Evolutionary conservation across 2,797 vertebrate genomes (phyloP), one percentile per base, ranked within the genome.

Genomic region (Phoxinus dragarum): DNA sequence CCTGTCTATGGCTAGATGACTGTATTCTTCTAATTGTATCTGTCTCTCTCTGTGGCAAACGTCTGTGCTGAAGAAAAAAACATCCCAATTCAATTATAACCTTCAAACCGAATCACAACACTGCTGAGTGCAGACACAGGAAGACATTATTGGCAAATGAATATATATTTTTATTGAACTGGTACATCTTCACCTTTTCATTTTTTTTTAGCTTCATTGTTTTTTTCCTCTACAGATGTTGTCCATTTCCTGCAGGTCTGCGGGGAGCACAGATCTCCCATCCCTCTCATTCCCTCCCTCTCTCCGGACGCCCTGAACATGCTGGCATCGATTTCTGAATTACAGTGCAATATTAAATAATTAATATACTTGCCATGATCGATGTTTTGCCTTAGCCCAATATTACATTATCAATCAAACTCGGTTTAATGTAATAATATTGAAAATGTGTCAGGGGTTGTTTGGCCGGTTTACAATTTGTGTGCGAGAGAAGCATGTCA

Each of bases 321-420:
- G 38, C 83, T 88, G 86, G 89, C 97, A 99, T 99, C 89, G 97
- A 99, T 99, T 97, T 97, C 96, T 98, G 97, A 98, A 98, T 99
- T 99, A 99, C 96, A 94, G 96, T 96, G 97, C 96, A 96, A 99
- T 99, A 99, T 99, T 99, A 98, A 99, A 99, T 99, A 99, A 99
- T 99, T 99, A 99, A 99, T 99, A 99, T 97, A 99, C 97, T 99
- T 95, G 97, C 97, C 95, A 93, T 98, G 98, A 99, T 99, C 98
- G 98, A 99, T 99, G 98, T 93, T 98, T 98, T 98, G 97, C 97
- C 98, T 99, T 98, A 99, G 97, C 96, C 94, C 96, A 98, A 98
- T 99, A 99, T 99, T 99, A 99, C 97, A 97, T 99, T 99, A 99
- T 99, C 98, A 99, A 99, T 99, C 98, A 99, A 98, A 97, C 97